Evolutionary conservation across 2,797 vertebrate species (phyloP).

Genomic region (Clamator glandarius): DNA sequence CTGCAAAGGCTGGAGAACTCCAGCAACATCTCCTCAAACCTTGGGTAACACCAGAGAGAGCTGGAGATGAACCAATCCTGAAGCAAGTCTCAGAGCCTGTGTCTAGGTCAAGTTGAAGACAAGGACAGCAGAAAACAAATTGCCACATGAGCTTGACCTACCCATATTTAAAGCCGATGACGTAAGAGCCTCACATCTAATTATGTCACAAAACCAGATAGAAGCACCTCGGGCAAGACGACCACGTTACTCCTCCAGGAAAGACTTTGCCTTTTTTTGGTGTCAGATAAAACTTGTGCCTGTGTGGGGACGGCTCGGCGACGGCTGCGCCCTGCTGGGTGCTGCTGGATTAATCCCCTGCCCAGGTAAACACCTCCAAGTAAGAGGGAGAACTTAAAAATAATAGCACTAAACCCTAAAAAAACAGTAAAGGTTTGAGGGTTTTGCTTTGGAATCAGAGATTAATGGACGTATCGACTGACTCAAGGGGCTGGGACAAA

Average conservation of each 20-base stretch:
- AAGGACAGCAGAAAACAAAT: background rate
- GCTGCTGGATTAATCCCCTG: background rate
- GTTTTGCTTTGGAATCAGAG: conserved; percentile 48
- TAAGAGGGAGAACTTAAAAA: background rate
- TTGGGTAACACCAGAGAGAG: background rate
- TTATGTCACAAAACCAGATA: background rate
- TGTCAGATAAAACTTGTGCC: background rate
- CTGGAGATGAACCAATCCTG: background rate
- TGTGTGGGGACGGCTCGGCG: background rate
- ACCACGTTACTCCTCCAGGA: background rate
- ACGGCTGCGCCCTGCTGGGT: background rate
- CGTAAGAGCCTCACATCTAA: fast-evolving
- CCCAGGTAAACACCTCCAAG: background rate
- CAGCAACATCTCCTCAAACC: background rate
- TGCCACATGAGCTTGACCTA: background rate
- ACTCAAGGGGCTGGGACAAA: conserved; percentile 51
- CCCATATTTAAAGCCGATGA: background rate
- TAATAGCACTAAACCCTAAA: background rate
- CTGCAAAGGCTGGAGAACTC: background rate
- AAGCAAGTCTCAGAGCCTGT: background rate
- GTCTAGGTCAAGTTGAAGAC: background rate
- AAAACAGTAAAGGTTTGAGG: background rate
- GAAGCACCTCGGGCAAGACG: background rate
- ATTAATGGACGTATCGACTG: conserved; percentile 17
- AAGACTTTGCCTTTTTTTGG: background rate